A percentile compares a stretch with the other conserved stretches of the same genome.
Conservation (phyloP, 2,888 invertebrate genomes). For the Erebia ligea region DNA sequence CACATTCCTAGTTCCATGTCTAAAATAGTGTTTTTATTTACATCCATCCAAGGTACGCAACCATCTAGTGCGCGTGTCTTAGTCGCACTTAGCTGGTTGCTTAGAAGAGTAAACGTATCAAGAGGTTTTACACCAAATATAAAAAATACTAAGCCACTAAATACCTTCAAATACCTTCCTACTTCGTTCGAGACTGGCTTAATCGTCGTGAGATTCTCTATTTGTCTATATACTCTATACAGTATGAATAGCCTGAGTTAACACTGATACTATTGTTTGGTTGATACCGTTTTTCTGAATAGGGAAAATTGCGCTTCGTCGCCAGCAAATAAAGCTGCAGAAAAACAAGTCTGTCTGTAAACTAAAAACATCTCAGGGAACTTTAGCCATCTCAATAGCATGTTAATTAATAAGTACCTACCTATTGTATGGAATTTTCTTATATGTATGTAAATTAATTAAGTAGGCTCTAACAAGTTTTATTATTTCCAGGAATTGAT, state of each 20-base stretch:
- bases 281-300: slow-evolving; percentile 40
- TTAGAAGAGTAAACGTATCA: not conserved
- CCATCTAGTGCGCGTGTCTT: no score
- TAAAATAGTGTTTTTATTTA: no score
- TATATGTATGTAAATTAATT: not conserved
- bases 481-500: slow-evolving; percentile 91
- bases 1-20: no score
- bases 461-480: slow-evolving; percentile 1
- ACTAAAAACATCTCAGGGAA: slow-evolving; percentile 6
- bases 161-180: no score
- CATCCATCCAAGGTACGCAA: no score
- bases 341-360: slow-evolving; percentile 27
- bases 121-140: slow-evolving; percentile 4
- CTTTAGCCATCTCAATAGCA: not conserved
- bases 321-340: slow-evolving; percentile 26
- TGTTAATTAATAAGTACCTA: not conserved
- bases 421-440: no score
- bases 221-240: slow-evolving; percentile 22
- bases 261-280: slow-evolving; percentile 35
- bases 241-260: slow-evolving; percentile 25
- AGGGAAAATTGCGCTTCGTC: slow-evolving; percentile 37
- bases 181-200: slow-evolving; percentile 6
- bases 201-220: slow-evolving; percentile 33
- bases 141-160: slow-evolving; percentile 22
- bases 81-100: no score